phyloP scores from a whole-genome alignment of 2,888 invertebrate species.

The Ophion ventricosus region DNA sequence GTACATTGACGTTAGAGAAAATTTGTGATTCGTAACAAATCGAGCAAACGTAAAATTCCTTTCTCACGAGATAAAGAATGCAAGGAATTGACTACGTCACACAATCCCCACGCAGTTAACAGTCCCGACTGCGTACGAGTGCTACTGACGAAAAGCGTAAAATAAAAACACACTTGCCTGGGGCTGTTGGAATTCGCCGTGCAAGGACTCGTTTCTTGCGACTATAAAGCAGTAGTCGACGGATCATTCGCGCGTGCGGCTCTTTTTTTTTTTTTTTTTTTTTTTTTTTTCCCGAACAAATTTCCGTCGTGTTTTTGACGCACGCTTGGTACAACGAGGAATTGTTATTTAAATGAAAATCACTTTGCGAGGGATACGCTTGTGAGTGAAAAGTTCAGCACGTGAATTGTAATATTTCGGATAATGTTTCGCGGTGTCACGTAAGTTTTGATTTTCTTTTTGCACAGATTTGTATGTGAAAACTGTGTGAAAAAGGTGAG shows the following conservation, averaged over 20 bases:
- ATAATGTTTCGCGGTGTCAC: background rate
- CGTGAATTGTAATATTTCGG: background rate
- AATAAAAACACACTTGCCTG: constrained; percentile 11
- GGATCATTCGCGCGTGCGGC: constrained; percentile 9
- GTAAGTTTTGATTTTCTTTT: background rate
- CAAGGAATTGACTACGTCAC: background rate
- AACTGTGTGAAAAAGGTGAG: background rate
- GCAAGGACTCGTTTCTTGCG: constrained; percentile 26
- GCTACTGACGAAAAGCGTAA: constrained; percentile 7
- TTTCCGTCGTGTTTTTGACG: background rate
- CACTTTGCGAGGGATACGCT: background rate
- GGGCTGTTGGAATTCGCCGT: constrained; percentile 28
- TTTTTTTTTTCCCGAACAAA: too few species aligned
- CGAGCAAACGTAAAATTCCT: background rate
- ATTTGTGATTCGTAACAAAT: background rate
- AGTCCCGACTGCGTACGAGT: constrained; percentile 7
- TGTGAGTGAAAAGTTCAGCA: background rate
- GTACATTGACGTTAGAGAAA: background rate
- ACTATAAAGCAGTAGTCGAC: constrained; percentile 30
- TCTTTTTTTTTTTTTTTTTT: too few species aligned
- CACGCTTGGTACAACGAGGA: background rate
- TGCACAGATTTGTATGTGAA: background rate
- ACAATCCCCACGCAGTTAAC: constrained; percentile 1
- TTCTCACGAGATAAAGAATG: background rate
- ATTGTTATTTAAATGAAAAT: background rate